Conservation (phyloP, 2,888 invertebrate species). For the Himalopsyche tibetana region DNA sequence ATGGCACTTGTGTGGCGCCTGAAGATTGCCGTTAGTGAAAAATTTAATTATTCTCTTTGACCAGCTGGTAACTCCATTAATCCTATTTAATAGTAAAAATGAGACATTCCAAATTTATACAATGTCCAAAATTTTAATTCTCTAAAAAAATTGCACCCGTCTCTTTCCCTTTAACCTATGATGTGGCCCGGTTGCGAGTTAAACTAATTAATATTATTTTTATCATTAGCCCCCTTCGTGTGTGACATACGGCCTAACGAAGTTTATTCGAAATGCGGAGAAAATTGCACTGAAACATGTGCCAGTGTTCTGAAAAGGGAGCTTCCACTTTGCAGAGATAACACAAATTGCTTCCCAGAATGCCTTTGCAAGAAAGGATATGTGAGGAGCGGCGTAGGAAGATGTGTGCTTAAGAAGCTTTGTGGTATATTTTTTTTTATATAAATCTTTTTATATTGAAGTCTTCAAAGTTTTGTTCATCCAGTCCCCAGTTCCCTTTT, state of each 20-base stretch:
- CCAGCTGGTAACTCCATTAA: too few species aligned
- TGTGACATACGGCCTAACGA: background rate
- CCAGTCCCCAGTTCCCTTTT: too few species aligned
- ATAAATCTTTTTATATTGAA: too few species aligned
- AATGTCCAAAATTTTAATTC: too few species aligned
- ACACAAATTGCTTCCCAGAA: too few species aligned
- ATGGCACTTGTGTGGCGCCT: background rate
- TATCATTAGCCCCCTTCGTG: background rate
- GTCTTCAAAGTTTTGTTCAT: too few species aligned
- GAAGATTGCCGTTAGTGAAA: constrained; percentile 3
- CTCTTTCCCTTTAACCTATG: too few species aligned
- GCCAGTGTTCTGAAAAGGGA: background rate
- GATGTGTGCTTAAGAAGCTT: background rate
- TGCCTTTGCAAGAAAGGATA: background rate
- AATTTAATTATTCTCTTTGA: background rate
- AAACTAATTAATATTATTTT: background rate
- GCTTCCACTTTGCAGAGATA: background rate
- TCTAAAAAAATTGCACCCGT: too few species aligned
- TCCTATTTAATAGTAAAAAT: too few species aligned
- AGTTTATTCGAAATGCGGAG: background rate
- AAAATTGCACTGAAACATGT: background rate
- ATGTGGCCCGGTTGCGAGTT: too few species aligned
- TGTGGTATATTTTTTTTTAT: background rate
- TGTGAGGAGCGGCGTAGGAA: background rate
- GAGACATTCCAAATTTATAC: too few species aligned